Conservation (phyloP, 1,140 invertebrate species). For the Euglossa dilemma region DNA sequence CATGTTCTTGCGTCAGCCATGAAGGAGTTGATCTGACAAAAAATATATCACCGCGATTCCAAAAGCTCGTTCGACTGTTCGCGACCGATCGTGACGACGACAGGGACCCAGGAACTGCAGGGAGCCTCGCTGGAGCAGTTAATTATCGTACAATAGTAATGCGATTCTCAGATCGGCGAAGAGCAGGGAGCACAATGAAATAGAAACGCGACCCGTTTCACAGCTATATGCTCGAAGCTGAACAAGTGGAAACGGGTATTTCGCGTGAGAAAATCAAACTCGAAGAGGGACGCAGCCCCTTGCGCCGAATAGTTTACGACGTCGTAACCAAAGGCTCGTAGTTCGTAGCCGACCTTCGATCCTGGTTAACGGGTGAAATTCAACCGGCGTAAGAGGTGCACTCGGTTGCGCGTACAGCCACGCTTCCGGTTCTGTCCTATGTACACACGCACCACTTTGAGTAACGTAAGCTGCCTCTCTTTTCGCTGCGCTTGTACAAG, state of each 20-base stretch:
- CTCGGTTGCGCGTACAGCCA: background rate
- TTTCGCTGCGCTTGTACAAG: background rate
- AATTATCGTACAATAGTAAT: constrained; percentile 14
- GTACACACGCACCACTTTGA: background rate
- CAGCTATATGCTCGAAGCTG: background rate
- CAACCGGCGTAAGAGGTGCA: constrained; percentile 2
- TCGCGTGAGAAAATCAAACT: constrained; percentile 18
- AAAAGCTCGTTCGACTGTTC: background rate
- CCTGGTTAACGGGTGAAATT: constrained; percentile 29
- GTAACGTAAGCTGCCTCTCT: background rate
- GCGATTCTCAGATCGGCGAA: constrained; percentile 28
- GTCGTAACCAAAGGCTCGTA: background rate
- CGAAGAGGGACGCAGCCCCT: background rate
- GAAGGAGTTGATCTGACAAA: too few relatives aligned
- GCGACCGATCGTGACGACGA: background rate
- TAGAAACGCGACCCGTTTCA: constrained; percentile 47
- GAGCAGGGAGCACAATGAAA: constrained; percentile 23
- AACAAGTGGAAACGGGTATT: constrained; percentile 8
- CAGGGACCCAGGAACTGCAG: too few relatives aligned
- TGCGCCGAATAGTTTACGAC: background rate
- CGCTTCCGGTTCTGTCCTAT: background rate
- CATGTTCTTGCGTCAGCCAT: too few relatives aligned
- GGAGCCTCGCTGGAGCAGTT: constrained; percentile 3
- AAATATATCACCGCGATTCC: too few relatives aligned
- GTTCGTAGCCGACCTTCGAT: constrained; percentile 35